Conservation (phyloP, 2,113 vertebrate genomes). For the Phalacrocorax brasilianus region DNA sequence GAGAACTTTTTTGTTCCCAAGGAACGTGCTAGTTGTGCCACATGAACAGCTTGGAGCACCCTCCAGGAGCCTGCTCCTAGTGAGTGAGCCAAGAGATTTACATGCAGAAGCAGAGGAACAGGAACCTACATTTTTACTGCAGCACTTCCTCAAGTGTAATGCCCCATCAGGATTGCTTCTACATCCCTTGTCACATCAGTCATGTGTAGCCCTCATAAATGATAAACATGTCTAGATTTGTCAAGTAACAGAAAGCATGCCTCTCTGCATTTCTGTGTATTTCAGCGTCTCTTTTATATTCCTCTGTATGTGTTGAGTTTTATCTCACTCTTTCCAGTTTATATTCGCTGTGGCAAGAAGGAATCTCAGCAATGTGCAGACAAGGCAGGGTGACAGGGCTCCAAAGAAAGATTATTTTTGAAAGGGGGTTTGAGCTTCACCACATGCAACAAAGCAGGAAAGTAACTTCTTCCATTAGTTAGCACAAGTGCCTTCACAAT, state of each 20-base stretch:
- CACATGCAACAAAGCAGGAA: background rate
- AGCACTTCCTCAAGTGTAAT: background rate
- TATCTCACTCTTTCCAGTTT: background rate
- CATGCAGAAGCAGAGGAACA: background rate
- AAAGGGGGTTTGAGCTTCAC: background rate
- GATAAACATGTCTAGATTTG: background rate
- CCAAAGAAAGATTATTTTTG: background rate
- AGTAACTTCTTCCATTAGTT: background rate
- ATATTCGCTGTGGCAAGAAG: background rate
- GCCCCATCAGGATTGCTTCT: background rate
- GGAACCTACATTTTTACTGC: background rate
- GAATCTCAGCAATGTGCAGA: background rate
- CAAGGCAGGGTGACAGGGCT: background rate
- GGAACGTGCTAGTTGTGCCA: background rate
- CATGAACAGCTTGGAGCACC: background rate
- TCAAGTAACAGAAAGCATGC: background rate
- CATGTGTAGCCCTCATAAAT: background rate
- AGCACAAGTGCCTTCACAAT: accelerated
- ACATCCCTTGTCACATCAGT: background rate
- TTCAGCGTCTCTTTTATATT: background rate
- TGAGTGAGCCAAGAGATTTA: background rate
- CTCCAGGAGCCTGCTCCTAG: background rate
- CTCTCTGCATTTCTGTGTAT: background rate
- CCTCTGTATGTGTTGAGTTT: background rate
- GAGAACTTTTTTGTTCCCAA: background rate